Conservation (phyloP, 2,888 invertebrate species). For the Drosophila nr. medialis region DNA sequence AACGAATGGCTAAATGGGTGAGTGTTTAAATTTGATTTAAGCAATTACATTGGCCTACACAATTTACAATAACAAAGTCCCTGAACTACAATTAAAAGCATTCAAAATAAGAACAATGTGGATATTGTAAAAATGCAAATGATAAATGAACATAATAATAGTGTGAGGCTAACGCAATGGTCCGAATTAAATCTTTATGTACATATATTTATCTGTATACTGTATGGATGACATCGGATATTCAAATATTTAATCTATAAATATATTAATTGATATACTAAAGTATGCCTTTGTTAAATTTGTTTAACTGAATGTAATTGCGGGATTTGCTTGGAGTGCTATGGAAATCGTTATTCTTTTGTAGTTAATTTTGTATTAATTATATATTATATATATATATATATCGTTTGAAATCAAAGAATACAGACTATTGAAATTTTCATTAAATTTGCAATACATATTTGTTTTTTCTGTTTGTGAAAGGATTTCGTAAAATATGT, state of each 20-base stretch:
- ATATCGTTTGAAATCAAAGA: background rate
- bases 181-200: background rate
- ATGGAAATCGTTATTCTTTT: background rate
- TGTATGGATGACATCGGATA: background rate
- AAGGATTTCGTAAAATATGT: constrained; percentile 23
- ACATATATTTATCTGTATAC: background rate
- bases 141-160: constrained; percentile 9
- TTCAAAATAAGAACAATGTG: constrained; percentile 16
- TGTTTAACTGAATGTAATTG: background rate
- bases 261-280: background rate
- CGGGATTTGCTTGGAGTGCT: background rate
- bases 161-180: background rate
- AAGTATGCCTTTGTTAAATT: background rate
- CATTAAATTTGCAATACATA: background rate
- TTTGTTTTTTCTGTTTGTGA: constrained; percentile 1
- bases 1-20: constrained; percentile 13
- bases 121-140: constrained; percentile 14
- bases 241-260: constrained; percentile 5
- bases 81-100: constrained; percentile 28
- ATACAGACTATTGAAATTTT: background rate
- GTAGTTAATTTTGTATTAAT: background rate
- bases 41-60: constrained; percentile 37
- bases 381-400: background rate
- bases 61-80: constrained; percentile 21
- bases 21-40: constrained; percentile 34